A percentile compares a stretch with the other conserved stretches of the same genome.
Evolutionary conservation across 2,888 invertebrate genomes (phyloP).

Genomic region (Cacoxenus indagator): DNA sequence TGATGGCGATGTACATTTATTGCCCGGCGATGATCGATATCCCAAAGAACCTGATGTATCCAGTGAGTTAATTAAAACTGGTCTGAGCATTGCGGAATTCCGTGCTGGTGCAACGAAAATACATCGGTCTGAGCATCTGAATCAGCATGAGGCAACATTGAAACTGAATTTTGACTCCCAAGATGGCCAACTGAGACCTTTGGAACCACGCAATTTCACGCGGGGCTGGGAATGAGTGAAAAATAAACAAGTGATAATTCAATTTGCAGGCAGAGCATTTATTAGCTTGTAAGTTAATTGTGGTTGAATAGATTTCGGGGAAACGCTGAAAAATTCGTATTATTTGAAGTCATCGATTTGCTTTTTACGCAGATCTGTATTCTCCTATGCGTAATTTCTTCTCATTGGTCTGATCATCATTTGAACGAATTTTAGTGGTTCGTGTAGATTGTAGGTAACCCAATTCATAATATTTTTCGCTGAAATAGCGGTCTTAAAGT

Average conservation of each 20-base stretch:
- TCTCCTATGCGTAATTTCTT: neutral
- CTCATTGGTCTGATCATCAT: neutral
- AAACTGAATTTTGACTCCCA: constrained; percentile 45
- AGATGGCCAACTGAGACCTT: constrained; percentile 56
- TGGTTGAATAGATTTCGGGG: neutral
- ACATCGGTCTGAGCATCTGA: constrained; percentile 59
- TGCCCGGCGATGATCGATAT: constrained; percentile 76
- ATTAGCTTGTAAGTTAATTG: neutral
- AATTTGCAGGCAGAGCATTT: neutral
- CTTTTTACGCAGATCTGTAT: too few species aligned
- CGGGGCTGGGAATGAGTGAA: neutral
- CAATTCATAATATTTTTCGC: neutral
- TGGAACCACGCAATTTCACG: constrained; percentile 33
- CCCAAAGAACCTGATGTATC: constrained; percentile 66
- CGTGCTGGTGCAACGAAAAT: constrained; percentile 58
- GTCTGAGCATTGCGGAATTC: constrained; percentile 60
- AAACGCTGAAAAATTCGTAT: too few species aligned
- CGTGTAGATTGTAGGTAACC: constrained; percentile 1
- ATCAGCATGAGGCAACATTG: constrained; percentile 40
- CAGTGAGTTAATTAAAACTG: constrained; percentile 46
- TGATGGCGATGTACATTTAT: constrained; percentile 74
- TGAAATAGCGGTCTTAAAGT: neutral
- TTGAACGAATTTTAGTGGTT: neutral
- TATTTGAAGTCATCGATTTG: too few species aligned
- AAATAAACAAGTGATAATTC: neutral